Conservation (phyloP, 2,888 invertebrate species). For the Lasioglossum oenotherae region DNA sequence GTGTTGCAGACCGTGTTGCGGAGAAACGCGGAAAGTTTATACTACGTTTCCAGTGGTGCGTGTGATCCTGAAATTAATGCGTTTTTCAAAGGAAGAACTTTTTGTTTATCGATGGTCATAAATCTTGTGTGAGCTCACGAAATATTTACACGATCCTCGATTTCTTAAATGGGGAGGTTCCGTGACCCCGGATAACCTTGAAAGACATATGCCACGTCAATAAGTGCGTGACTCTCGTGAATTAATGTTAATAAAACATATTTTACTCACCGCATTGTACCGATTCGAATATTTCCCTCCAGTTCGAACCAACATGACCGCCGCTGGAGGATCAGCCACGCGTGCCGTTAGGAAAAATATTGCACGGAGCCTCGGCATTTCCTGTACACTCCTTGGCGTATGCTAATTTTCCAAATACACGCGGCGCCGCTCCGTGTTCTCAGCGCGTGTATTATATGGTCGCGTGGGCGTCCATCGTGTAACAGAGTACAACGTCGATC, state of each 20-base stretch:
- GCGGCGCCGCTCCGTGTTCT: neutral
- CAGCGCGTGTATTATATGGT: slow-evolving; percentile 29
- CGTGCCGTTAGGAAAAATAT: slow-evolving; percentile 28
- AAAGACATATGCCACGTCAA: neutral
- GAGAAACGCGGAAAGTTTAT: neutral
- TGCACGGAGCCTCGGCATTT: slow-evolving; percentile 59
- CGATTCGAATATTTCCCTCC: neutral
- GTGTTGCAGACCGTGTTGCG: neutral
- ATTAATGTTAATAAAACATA: neutral
- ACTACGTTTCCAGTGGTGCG: neutral
- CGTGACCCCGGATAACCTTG: neutral
- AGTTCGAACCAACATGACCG: neutral
- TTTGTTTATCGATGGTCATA: neutral
- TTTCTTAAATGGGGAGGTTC: neutral
- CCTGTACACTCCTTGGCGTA: slow-evolving; percentile 68
- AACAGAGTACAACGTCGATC: slow-evolving; percentile 54
- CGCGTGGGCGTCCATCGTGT: slow-evolving; percentile 49
- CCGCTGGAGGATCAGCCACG: neutral
- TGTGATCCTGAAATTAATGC: neutral
- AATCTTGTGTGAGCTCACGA: neutral
- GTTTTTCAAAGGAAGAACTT: neutral
- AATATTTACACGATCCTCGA: neutral
- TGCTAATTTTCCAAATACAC: slow-evolving; percentile 59
- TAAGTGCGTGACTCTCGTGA: neutral
- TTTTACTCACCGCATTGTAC: neutral